Base-by-base conservation (phyloP, 2,797 vertebrate species). In the Poecilia picta region DNA sequence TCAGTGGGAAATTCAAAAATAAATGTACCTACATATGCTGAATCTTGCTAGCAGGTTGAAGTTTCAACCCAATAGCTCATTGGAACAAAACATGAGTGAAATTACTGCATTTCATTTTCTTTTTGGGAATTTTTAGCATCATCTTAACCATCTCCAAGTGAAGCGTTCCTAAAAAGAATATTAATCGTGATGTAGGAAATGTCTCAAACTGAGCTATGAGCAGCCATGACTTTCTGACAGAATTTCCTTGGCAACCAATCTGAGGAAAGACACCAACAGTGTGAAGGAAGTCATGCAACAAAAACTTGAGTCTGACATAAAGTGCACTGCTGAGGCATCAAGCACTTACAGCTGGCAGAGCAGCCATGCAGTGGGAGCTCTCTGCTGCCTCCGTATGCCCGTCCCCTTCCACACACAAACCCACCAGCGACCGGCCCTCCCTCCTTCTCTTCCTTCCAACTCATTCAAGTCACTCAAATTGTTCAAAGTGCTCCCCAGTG, bases 241-340 rank as follows among this genome's bases (percentile, higher is more conserved):
- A 72, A 73, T 85, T 78, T 25, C 80, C 89, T 88, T 83, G 82
- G 90, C 53, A 89, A 92, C 90, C 62, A 0, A 62, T 75, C 62
- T 47, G 70, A 82, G 53, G 62, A 33, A 80, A 84, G 74, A 83
- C 83, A 81, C 39, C 15, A 80, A 85, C 85, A 86, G 55, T 81
- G 41, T 12, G 59, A 86, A 91, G 92, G 91, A 93, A 94, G 89
- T 87, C 73, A 77, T 13, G 79, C 72, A 91, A 91, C 91, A 94
- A 92, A 92, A 82, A 86, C 73, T 80, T 59, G 45, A 87, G 74
- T 84, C 82, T 86, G 88, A 91, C 91, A 85, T 83, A 72, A 88
- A 87, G 74, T 79, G 77, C 59, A 75, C 85, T 87, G 83, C 88
- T 83, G 78, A 57, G 81, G 78, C 80, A 89, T 85, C 84, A 87